A percentile compares a stretch with the other conserved stretches of the same genome.
Conservation (phyloP, 2,113 vertebrate species). For the Cinclus mexicanus region DNA sequence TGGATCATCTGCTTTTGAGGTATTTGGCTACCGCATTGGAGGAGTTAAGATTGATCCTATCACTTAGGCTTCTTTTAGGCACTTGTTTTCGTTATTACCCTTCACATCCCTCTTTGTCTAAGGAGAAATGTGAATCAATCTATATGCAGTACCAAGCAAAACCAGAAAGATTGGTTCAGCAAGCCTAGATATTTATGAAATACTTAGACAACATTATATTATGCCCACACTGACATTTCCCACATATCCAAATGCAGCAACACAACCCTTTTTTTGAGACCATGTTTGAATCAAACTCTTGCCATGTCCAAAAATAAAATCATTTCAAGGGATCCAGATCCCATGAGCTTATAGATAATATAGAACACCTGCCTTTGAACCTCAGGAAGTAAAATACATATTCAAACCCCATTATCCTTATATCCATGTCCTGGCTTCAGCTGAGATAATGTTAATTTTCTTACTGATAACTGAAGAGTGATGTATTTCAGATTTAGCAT, state of each 20-base stretch:
- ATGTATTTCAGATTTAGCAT: background rate
- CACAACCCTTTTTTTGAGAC: background rate
- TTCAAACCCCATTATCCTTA: background rate
- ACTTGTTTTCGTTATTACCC: background rate
- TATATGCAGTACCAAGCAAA: background rate
- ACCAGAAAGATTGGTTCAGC: background rate
- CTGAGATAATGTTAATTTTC: background rate
- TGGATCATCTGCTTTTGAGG: background rate
- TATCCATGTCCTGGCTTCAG: background rate
- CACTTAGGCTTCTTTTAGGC: background rate
- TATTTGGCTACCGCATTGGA: background rate
- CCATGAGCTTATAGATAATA: background rate
- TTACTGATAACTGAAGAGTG: background rate
- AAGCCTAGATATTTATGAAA: slow-evolving; percentile 6
- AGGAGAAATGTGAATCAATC: background rate
- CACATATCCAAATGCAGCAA: background rate
- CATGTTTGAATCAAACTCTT: background rate
- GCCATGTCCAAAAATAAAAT: background rate
- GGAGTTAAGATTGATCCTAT: background rate
- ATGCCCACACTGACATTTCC: background rate
- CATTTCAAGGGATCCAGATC: background rate
- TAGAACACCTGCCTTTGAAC: background rate
- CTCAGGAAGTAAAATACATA: background rate
- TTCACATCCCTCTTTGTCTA: background rate
- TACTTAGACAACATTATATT: background rate